Evolutionary conservation across 2,888 invertebrate species (phyloP).

Genomic region (Nomada flava): DNA sequence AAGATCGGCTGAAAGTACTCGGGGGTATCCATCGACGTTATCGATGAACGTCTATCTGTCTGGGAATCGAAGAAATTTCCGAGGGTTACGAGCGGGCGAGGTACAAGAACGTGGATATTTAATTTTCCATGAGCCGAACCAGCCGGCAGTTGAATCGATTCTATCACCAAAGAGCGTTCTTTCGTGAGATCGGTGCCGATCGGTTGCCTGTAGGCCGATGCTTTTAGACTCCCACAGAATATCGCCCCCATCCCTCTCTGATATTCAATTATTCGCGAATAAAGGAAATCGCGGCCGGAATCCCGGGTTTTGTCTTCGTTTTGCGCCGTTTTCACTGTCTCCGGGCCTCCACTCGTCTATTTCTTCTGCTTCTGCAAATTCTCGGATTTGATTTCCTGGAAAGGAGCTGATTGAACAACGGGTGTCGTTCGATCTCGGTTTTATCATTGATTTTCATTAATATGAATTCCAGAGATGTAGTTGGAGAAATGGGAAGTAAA

Average conservation of each 20-base stretch:
- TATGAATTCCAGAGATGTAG: no score
- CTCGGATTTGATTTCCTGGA: neutral
- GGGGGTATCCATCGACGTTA: slow-evolving; percentile 7
- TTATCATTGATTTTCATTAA: no score
- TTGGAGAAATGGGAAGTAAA: no score
- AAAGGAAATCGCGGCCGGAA: slow-evolving; percentile 5
- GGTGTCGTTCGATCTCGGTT: no score
- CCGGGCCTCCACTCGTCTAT: neutral
- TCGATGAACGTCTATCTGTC: slow-evolving; percentile 8
- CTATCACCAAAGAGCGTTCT: slow-evolving; percentile 36
- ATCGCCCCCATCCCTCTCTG: slow-evolving; percentile 17
- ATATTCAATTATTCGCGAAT: slow-evolving; percentile 63
- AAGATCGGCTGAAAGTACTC: neutral
- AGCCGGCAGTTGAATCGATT: slow-evolving; percentile 54
- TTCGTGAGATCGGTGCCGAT: slow-evolving; percentile 25
- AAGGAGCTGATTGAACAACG: neutral
- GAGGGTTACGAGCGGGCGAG: neutral
- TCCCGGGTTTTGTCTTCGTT: slow-evolving; percentile 9
- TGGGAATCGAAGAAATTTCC: slow-evolving; percentile 35
- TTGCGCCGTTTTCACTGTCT: slow-evolving; percentile 6
- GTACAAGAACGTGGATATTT: slow-evolving; percentile 43
- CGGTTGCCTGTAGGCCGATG: slow-evolving; percentile 28
- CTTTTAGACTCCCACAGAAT: slow-evolving; percentile 50
- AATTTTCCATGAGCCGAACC: slow-evolving; percentile 56
- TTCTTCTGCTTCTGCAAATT: neutral